These are phyloP conservation scores for Xanthia icteritia DNA, from an alignment of 2,888 invertebrate species.

Conservation along the genomic window DNA sequence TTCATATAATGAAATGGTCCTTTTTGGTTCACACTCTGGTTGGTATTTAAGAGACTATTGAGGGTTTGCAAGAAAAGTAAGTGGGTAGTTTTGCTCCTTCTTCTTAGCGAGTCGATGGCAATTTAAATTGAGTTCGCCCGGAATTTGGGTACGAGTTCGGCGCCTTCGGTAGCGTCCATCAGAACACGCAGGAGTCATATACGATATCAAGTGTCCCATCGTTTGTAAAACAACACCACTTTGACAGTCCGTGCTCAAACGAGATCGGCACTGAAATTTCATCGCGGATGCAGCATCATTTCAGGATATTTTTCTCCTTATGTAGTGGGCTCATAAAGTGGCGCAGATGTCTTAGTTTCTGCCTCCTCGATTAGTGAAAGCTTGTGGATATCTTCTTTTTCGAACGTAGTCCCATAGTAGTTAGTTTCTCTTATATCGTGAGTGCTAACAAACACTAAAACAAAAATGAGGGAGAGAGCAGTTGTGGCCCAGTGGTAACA, in stretches of 20 bases:
- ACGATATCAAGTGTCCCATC: no score
- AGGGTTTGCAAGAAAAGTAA: background rate
- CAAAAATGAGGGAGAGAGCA: no score
- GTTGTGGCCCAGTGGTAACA: no score
- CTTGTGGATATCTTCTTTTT: no score
- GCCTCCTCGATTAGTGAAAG: background rate
- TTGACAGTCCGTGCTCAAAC: background rate
- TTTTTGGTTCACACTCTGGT: background rate
- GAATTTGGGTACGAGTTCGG: background rate
- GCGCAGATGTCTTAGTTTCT: background rate
- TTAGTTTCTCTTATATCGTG: no score
- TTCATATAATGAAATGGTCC: background rate
- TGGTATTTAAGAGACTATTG: background rate
- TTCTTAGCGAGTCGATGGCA: no score
- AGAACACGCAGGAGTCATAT: background rate
- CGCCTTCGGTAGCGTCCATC: background rate
- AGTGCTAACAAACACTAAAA: no score
- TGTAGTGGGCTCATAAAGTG: background rate
- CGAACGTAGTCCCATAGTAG: no score
- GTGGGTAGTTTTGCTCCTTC: background rate
- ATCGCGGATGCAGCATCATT: background rate
- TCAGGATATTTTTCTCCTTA: background rate
- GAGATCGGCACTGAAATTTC: background rate
- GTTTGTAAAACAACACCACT: background rate
- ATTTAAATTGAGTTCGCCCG: background rate